Conservation (phyloP, 2,113 vertebrate genomes). For the Proterorhinus semilunaris region DNA sequence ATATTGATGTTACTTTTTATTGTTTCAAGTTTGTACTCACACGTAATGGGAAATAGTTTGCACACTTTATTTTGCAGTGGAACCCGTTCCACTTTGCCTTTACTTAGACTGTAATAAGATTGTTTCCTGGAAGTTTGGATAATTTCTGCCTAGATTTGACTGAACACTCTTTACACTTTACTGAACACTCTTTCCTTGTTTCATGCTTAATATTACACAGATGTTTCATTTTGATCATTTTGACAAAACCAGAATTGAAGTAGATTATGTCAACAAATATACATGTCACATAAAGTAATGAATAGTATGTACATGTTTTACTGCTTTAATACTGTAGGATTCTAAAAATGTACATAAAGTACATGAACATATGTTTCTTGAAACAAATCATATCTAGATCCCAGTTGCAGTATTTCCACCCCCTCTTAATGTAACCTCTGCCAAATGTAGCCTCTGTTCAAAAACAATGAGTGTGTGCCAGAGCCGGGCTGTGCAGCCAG, state of each 20-base stretch:
- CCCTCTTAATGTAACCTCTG: constrained; percentile 60
- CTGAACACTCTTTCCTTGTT: no score
- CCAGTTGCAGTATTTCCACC: constrained; percentile 46
- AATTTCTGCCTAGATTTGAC: no score
- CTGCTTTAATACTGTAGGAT: neutral
- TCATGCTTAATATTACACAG: no score
- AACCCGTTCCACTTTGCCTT: no score
- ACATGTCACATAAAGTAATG: neutral
- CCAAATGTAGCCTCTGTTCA: constrained; percentile 75
- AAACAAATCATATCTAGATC: constrained; percentile 17
- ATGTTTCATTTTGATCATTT: no score
- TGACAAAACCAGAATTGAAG: no score
- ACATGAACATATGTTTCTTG: constrained; percentile 9
- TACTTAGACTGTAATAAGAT: no score
- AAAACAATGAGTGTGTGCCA: constrained; percentile 76
- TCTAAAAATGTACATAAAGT: neutral
- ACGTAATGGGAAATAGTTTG: no score
- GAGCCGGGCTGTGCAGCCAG: constrained; percentile 62
- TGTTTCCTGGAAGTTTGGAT: no score
- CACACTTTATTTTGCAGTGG: no score
- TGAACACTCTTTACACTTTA: no score
- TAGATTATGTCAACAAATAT: neutral
- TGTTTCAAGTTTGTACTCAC: neutral
- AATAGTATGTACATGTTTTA: no score
- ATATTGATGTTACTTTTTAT: neutral